Evolutionary conservation across 2,888 invertebrate genomes (phyloP).

Genomic region (Gymnoscelis rufifasciata): DNA sequence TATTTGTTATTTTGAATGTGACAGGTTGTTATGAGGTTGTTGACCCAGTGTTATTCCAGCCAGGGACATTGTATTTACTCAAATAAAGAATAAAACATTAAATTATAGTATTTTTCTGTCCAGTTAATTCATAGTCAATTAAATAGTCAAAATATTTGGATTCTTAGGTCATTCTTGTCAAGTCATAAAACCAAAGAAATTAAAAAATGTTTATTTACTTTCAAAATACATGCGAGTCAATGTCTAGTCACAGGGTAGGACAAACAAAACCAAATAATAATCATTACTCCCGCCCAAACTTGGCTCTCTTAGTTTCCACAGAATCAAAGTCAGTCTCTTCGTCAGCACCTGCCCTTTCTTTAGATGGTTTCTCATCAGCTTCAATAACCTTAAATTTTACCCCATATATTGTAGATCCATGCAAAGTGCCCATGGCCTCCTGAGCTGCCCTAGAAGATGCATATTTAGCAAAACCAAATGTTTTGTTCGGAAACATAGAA

Average conservation of each 20-base stretch:
- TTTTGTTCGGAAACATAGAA: slow-evolving; percentile 91
- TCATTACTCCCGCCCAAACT: slow-evolving; percentile 32
- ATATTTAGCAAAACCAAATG: slow-evolving; percentile 95
- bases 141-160: too few species aligned
- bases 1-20: not conserved
- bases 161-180: not conserved
- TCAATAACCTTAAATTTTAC: slow-evolving; percentile 91
- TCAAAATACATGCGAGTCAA: not conserved
- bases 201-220: slow-evolving; percentile 1
- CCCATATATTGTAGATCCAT: slow-evolving; percentile 91
- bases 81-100: too few species aligned
- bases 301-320: slow-evolving; percentile 53
- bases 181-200: not conserved
- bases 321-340: slow-evolving; percentile 35
- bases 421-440: slow-evolving; percentile 84
- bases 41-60: slow-evolving; percentile 17
- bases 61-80: slow-evolving; percentile 3
- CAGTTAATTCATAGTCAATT: too few species aligned
- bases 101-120: too few species aligned
- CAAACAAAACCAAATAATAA: not conserved
- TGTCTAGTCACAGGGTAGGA: not conserved
- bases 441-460: slow-evolving; percentile 87
- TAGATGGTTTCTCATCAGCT: slow-evolving; percentile 85
- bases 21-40: slow-evolving; percentile 15
- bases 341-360: slow-evolving; percentile 36